These are phyloP conservation scores for Morpho helenor DNA, from an alignment of 2,888 invertebrate species.

Conservation along the genomic window DNA sequence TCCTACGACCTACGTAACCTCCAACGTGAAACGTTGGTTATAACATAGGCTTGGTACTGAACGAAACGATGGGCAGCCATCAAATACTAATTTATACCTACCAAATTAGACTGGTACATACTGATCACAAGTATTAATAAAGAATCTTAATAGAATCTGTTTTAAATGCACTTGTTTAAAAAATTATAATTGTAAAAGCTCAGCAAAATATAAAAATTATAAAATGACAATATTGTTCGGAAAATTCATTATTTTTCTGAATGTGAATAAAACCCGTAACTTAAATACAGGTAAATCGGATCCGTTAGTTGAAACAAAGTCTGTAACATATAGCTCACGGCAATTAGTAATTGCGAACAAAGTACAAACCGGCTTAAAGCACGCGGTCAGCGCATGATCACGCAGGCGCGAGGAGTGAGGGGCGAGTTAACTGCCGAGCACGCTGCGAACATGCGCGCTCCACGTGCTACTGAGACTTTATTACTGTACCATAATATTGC, in stretches of 20 bases:
- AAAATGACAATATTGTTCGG: too few relatives aligned
- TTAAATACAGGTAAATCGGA: conserved; percentile 1
- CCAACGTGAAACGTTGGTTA: too few relatives aligned
- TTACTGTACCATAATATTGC: conserved; percentile 38
- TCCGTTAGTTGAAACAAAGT: conserved; percentile 6
- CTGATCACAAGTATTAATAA: too few relatives aligned
- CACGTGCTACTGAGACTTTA: conserved; percentile 62
- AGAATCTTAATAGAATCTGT: too few relatives aligned
- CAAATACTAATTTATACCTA: too few relatives aligned
- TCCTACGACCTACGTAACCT: too few relatives aligned
- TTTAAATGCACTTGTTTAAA: too few relatives aligned
- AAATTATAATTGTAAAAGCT: too few relatives aligned
- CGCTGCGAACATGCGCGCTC: conserved; percentile 59
- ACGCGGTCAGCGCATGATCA: conserved; percentile 42
- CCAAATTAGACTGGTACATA: too few relatives aligned
- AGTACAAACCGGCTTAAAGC: conserved; percentile 45
- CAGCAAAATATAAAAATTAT: too few relatives aligned
- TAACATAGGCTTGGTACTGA: too few relatives aligned
- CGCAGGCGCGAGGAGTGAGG: conserved; percentile 25
- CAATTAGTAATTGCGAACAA: conserved; percentile 13
- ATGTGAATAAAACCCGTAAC: not conserved
- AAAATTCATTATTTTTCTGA: not conserved
- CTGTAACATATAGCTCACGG: conserved; percentile 10
- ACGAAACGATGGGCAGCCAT: too few relatives aligned
- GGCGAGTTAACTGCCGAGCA: conserved; percentile 31